A percentile compares a stretch with the other conserved stretches of the same genome.
phyloP scores from a whole-genome alignment of 2,113 vertebrate species.

The Triplophysa rosa region DNA sequence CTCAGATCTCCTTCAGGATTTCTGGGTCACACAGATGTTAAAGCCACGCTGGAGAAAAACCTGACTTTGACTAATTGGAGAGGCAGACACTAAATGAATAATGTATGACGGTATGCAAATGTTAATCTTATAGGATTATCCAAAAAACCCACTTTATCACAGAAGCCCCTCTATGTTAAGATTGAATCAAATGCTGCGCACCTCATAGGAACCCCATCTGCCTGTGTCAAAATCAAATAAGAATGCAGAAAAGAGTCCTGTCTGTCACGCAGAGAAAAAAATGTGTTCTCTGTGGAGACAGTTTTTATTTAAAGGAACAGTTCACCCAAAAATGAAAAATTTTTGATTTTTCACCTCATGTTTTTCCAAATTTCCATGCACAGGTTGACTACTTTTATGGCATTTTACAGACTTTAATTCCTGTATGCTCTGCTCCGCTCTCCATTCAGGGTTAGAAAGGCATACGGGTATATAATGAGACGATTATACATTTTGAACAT shows the following conservation, averaged over 20 bases:
- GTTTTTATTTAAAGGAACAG: too few species aligned
- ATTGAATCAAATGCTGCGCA: constrained; percentile 56
- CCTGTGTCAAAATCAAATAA: constrained; percentile 34
- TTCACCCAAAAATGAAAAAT: too few species aligned
- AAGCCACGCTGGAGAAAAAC: constrained; percentile 58
- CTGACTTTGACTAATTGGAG: constrained; percentile 65
- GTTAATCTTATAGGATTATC: constrained; percentile 73
- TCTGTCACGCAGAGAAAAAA: constrained; percentile 11
- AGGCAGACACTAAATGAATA: constrained; percentile 66
- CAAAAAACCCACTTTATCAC: constrained; percentile 62
- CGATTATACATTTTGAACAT: not conserved
- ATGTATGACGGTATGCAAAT: constrained; percentile 69
- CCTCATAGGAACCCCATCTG: constrained; percentile 50
- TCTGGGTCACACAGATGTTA: constrained; percentile 68
- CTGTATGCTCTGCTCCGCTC: too few species aligned
- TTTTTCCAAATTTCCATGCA: too few species aligned
- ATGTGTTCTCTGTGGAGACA: not conserved
- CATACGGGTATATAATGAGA: too few species aligned
- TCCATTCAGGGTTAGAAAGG: too few species aligned
- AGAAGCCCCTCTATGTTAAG: constrained; percentile 60
- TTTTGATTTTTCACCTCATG: too few species aligned
- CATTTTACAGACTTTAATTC: too few species aligned
- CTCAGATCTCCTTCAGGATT: constrained; percentile 36
- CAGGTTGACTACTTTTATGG: too few species aligned
- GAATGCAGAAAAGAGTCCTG: not conserved